Evolutionary conservation across 64 coral and sea anemone species (phyloP).

Genomic region (Stylophora pistillata): DNA sequence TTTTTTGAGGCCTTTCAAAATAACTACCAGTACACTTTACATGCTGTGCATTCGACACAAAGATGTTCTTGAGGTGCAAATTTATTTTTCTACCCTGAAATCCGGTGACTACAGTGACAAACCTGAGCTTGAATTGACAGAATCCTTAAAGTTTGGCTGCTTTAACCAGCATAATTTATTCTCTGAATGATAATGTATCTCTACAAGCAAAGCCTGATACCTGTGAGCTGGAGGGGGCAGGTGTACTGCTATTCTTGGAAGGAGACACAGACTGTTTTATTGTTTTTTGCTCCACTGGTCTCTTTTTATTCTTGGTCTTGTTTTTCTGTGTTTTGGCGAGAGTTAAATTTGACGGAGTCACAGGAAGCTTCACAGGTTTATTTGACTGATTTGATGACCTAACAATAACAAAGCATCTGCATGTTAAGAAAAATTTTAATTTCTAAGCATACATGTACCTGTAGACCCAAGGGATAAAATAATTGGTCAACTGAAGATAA

Average conservation of each 20-base stretch:
- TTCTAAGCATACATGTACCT: no score
- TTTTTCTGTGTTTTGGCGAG: conserved; percentile 32
- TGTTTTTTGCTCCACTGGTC: neutral
- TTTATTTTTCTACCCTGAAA: no score
- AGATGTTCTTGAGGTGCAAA: no score
- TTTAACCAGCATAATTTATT: neutral
- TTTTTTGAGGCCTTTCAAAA: no score
- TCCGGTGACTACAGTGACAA: no score
- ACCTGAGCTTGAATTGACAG: no score
- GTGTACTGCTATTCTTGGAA: neutral
- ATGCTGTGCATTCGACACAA: no score
- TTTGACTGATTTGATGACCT: conserved; percentile 7
- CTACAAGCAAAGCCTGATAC: neutral
- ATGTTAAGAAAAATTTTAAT: no score
- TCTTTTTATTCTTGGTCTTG: conserved; percentile 34
- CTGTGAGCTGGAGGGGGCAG: conserved; percentile 4
- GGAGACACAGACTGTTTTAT: conserved; percentile 3
- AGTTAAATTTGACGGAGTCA: conserved; percentile 28
- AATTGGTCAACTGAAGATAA: no score
- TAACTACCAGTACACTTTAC: no score
- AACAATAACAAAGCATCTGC: neutral
- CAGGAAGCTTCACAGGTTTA: conserved; percentile 39
- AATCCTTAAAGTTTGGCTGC: neutral
- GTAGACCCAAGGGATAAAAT: no score
- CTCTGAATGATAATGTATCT: neutral